phyloP scores from a whole-genome alignment of 2,888 invertebrate species.

The Amphipyra tragopoginis region DNA sequence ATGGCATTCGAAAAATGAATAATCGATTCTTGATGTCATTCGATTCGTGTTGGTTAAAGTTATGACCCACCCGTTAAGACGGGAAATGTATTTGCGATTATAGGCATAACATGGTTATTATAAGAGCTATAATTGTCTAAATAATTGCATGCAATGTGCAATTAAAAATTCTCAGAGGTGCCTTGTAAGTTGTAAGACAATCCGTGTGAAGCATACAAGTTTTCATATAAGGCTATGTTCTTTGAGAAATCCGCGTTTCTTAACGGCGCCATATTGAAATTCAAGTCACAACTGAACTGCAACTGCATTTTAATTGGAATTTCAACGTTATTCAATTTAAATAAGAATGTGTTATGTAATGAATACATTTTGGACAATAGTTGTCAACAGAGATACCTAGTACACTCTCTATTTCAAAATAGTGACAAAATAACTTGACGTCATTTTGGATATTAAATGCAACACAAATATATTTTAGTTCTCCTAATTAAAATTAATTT shows the following conservation, averaged over 20 bases:
- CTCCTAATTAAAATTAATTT: too few species aligned
- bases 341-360: too few species aligned
- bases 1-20: constrained; percentile 41
- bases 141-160: constrained; percentile 21
- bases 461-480: too few species aligned
- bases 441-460: too few species aligned
- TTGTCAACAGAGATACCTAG: too few species aligned
- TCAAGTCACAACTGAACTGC: constrained; percentile 10
- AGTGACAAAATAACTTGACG: too few species aligned
- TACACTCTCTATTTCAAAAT: too few species aligned
- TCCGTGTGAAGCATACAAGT: constrained; percentile 24
- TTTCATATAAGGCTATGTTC: constrained; percentile 23
- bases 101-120: neutral
- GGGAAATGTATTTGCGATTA: constrained; percentile 2
- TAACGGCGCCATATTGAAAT: constrained; percentile 18
- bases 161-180: constrained; percentile 39
- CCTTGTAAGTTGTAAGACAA: constrained; percentile 37
- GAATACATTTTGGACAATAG: too few species aligned
- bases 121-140: constrained; percentile 30
- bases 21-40: constrained; percentile 26
- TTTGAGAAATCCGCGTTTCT: constrained; percentile 25
- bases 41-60: constrained; percentile 8
- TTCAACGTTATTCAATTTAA: too few species aligned
- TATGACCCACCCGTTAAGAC: constrained; percentile 15
- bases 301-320: too few species aligned